Conservation (phyloP, 2,797 vertebrate genomes). For the Falco concolor region DNA sequence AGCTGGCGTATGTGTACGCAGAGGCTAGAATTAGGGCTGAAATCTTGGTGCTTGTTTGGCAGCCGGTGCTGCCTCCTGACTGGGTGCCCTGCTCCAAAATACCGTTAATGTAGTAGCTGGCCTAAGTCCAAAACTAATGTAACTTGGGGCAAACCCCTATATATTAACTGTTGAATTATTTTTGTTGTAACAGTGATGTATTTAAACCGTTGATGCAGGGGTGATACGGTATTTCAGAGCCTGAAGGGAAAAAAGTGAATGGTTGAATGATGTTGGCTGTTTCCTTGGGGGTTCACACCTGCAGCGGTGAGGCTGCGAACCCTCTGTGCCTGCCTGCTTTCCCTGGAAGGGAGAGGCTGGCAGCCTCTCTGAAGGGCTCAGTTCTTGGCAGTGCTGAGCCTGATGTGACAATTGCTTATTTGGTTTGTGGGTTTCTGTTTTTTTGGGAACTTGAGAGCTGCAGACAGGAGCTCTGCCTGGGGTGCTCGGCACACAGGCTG, state of each 20-base stretch:
- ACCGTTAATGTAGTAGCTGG: neutral
- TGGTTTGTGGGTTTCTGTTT: neutral
- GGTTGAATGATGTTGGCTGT: neutral
- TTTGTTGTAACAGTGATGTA: accelerated
- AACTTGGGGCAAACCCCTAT: accelerated
- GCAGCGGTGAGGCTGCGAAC: neutral
- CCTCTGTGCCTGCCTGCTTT: neutral
- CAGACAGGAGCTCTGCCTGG: neutral
- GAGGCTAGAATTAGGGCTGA: neutral
- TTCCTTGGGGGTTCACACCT: neutral
- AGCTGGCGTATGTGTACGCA: neutral
- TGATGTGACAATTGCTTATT: accelerated
- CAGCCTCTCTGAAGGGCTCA: accelerated
- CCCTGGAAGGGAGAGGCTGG: neutral
- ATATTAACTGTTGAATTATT: accelerated
- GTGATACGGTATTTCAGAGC: accelerated
- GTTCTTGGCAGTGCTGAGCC: neutral
- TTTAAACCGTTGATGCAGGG: neutral
- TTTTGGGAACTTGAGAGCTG: neutral
- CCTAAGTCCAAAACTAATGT: neutral
- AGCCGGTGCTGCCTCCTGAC: neutral
- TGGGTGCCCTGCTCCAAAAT: accelerated
- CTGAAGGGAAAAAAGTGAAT: neutral
- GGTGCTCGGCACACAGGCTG: neutral
- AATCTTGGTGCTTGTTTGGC: neutral